A percentile compares a stretch with the other conserved stretches of the same genome.
These are phyloP conservation scores for Cyprinodon brontotheroides DNA, from an alignment of 2,113 vertebrate species.

Conservation along the genomic window DNA sequence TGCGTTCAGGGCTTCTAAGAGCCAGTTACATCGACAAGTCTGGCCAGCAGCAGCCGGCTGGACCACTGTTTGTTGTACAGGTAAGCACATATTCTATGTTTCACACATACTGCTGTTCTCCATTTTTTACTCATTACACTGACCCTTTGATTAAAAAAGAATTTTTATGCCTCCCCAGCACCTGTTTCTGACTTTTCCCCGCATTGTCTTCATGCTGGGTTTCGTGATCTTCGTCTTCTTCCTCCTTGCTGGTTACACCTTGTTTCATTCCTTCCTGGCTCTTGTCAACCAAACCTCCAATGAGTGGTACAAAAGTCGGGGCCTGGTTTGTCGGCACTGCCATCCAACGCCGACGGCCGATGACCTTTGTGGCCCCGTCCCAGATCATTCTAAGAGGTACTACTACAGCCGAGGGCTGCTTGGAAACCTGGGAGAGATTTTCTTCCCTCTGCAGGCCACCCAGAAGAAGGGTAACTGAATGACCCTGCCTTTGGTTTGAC, in stretches of 20 bases:
- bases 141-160: too few relatives aligned
- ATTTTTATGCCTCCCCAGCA: slow-evolving; percentile 76
- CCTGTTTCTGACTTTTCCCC: slow-evolving; percentile 92
- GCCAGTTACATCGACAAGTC: slow-evolving; percentile 81
- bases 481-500: background rate
- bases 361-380: slow-evolving; percentile 32
- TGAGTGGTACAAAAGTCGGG: slow-evolving; percentile 87
- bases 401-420: slow-evolving; percentile 84
- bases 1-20: slow-evolving; percentile 75
- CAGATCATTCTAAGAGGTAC: slow-evolving; percentile 70
- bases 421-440: slow-evolving; percentile 87
- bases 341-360: slow-evolving; percentile 52
- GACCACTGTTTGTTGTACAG: slow-evolving; percentile 84
- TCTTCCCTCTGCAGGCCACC: slow-evolving; percentile 69
- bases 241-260: slow-evolving; percentile 85
- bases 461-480: slow-evolving; percentile 61
- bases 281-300: slow-evolving; percentile 91
- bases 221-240: slow-evolving; percentile 87
- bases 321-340: slow-evolving; percentile 71
- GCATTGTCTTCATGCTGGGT: slow-evolving; percentile 92
- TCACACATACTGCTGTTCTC: too few relatives aligned
- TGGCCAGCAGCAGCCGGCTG: slow-evolving; percentile 78
- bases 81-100: slow-evolving; percentile 54
- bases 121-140: background rate
- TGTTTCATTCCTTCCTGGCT: slow-evolving; percentile 85